Evolutionary conservation across 2,797 vertebrate species (phyloP).

Genomic region (Carapus acus): DNA sequence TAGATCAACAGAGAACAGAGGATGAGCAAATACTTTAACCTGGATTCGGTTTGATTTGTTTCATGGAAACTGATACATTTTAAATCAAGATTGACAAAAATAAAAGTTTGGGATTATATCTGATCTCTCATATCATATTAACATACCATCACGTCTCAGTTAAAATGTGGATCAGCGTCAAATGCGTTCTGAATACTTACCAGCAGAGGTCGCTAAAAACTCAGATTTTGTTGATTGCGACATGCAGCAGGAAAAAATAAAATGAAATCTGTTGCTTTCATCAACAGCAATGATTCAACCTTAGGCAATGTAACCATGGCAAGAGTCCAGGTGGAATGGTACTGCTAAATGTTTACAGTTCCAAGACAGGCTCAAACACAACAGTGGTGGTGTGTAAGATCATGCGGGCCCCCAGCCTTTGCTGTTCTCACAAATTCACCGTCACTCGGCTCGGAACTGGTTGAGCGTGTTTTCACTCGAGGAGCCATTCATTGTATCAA

Average conservation of each 20-base stretch:
- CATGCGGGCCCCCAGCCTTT: not conserved
- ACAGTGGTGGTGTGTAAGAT: no score
- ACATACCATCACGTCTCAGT: not conserved
- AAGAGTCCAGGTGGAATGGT: no score
- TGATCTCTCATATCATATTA: no score
- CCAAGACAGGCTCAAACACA: no score
- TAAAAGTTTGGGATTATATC: no score
- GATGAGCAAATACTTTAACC: no score
- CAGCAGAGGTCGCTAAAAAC: constrained; percentile 34
- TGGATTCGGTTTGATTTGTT: no score
- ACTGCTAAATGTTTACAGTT: not conserved
- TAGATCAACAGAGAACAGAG: no score
- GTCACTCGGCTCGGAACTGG: constrained; percentile 31
- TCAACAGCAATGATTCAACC: no score
- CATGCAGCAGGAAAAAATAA: not conserved
- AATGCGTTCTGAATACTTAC: constrained; percentile 10
- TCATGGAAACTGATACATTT: no score
- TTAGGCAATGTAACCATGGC: not conserved
- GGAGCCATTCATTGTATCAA: not conserved
- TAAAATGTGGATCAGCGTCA: not conserved
- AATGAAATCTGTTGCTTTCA: no score
- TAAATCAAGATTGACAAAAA: no score
- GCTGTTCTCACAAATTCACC: not conserved
- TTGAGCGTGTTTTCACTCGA: constrained; percentile 31
- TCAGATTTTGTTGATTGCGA: not conserved